These are phyloP conservation scores for Drosophila anceps DNA, from an alignment of 2,888 invertebrate genomes.

Conservation along the genomic window DNA sequence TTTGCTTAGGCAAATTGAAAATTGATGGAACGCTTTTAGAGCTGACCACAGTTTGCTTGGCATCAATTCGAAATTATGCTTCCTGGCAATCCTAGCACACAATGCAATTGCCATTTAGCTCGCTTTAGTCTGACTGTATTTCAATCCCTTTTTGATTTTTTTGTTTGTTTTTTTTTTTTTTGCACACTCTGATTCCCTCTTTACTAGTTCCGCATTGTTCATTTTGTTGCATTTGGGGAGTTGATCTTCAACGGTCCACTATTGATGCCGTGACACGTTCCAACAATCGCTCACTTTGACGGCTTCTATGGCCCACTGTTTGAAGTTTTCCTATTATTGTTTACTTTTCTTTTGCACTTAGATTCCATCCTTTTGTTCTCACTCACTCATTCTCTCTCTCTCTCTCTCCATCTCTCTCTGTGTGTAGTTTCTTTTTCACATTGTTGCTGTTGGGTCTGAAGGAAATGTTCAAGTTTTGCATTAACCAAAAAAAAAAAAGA, in stretches of 20 bases:
- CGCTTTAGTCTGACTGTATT: not conserved
- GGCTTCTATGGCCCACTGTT: slow-evolving; percentile 56
- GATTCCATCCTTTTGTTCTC: slow-evolving; percentile 22
- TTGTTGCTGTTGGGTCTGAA: slow-evolving; percentile 20
- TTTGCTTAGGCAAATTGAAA: slow-evolving; percentile 67
- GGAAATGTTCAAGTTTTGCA: slow-evolving; percentile 11
- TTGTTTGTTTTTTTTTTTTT: not conserved
- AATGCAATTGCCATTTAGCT: slow-evolving; percentile 32
- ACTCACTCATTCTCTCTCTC: too few relatives aligned
- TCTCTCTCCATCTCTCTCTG: not conserved
- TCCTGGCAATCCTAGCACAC: slow-evolving; percentile 26
- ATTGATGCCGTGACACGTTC: slow-evolving; percentile 72
- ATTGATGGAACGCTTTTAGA: slow-evolving; percentile 45
- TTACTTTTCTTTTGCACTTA: slow-evolving; percentile 9
- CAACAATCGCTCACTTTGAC: slow-evolving; percentile 77
- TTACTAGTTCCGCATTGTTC: slow-evolving; percentile 20
- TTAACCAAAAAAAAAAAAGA: not conserved
- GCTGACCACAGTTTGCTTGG: slow-evolving; percentile 37
- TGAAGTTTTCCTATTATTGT: slow-evolving; percentile 24
- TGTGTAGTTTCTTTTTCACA: slow-evolving; percentile 34
- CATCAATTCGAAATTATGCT: slow-evolving; percentile 44
- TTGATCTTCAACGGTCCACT: slow-evolving; percentile 35
- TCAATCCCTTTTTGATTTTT: slow-evolving; percentile 1
- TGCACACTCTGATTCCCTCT: not conserved
- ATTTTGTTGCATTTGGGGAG: slow-evolving; percentile 30